These are phyloP conservation scores for Hydrotaea cyrtoneurina DNA, from an alignment of 2,888 invertebrate species.

Conservation along the genomic window DNA sequence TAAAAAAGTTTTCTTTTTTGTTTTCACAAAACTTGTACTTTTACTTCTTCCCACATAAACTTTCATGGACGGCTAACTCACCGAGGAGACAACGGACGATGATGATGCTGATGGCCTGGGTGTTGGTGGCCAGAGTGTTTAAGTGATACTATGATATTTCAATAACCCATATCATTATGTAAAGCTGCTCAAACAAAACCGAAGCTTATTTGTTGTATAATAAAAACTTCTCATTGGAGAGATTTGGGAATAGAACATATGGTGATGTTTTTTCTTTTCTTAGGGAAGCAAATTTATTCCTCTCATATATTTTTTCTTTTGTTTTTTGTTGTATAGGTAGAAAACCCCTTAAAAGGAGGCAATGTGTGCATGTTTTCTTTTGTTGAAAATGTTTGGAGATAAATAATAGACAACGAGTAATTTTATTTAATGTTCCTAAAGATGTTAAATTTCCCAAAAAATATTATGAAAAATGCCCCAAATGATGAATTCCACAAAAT, in stretches of 20 bases:
- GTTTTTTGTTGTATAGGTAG: too few relatives aligned
- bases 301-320: too few relatives aligned
- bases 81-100: not conserved
- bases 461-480: too few relatives aligned
- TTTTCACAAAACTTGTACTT: not conserved
- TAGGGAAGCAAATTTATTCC: too few relatives aligned
- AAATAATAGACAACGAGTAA: too few relatives aligned
- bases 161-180: constrained; percentile 19
- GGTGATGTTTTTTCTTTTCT: not conserved
- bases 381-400: too few relatives aligned
- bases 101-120: not conserved
- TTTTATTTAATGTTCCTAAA: too few relatives aligned
- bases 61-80: not conserved
- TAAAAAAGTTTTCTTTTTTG: constrained; percentile 7
- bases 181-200: not conserved
- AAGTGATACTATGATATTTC: not conserved
- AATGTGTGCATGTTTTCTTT: too few relatives aligned
- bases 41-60: not conserved
- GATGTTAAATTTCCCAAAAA: too few relatives aligned
- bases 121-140: not conserved
- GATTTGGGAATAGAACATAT: constrained; percentile 33
- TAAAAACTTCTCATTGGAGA: not conserved
- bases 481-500: too few relatives aligned
- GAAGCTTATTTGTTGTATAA: not conserved
- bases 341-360: too few relatives aligned